Conservation (phyloP, 2,113 vertebrate species). For the Geothlypis trichas region DNA sequence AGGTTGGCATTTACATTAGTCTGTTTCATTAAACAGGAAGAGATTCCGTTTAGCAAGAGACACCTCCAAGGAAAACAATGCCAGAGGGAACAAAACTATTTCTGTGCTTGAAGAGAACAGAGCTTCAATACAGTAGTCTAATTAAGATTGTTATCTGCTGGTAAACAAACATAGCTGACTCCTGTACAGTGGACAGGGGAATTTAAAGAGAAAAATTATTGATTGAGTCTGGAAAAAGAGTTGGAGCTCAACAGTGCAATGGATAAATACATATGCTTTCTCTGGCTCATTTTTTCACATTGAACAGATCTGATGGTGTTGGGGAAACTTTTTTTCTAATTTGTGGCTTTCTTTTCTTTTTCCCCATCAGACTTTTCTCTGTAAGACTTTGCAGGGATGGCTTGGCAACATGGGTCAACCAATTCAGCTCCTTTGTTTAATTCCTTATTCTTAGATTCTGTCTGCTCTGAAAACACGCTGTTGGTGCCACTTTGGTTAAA, state of each 20-base stretch:
- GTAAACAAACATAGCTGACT: constrained; percentile 61
- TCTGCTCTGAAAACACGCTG: background rate
- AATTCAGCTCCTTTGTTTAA: constrained; percentile 16
- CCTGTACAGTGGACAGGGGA: background rate
- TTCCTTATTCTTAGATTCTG: background rate
- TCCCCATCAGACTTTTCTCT: background rate
- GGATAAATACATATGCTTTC: background rate
- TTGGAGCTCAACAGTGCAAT: background rate
- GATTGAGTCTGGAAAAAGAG: constrained; percentile 19
- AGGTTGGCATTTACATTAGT: constrained; percentile 34
- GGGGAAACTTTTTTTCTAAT: background rate
- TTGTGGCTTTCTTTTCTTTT: background rate
- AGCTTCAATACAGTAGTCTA: constrained; percentile 54
- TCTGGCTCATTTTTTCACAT: background rate
- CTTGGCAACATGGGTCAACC: background rate
- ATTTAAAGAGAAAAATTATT: constrained; percentile 40
- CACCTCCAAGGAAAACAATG: constrained; percentile 42
- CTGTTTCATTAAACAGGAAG: constrained; percentile 18
- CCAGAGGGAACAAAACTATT: constrained; percentile 42
- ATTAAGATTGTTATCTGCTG: constrained; percentile 72
- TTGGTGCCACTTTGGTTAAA: background rate
- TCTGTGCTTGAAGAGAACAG: constrained; percentile 10
- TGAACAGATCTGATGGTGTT: background rate
- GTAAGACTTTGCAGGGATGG: background rate
- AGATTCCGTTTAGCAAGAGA: constrained; percentile 14